These are phyloP conservation scores for Parochlus steinenii DNA, from an alignment of 2,888 invertebrate genomes.

Conservation along the genomic window DNA sequence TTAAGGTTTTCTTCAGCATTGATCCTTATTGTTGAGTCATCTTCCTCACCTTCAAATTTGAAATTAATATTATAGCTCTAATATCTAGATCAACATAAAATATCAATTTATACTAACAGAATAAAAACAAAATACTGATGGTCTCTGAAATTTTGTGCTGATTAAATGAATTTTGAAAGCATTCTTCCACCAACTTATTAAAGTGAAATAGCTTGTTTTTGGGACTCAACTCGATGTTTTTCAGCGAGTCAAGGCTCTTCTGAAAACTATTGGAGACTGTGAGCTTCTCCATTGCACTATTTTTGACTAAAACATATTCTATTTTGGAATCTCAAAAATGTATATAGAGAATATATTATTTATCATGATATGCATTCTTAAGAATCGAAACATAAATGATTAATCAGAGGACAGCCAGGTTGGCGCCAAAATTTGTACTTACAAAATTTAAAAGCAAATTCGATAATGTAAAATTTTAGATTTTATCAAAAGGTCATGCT, in stretches of 20 bases:
- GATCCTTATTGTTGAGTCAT: conserved; percentile 61
- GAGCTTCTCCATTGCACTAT: no score
- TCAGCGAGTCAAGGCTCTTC: conserved; percentile 25
- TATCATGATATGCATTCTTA: no score
- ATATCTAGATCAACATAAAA: conserved; percentile 33
- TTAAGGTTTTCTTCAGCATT: conserved; percentile 70
- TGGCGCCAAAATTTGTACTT: no score
- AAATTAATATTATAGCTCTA: background rate
- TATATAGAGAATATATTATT: no score
- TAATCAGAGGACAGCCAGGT: no score
- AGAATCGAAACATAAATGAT: no score
- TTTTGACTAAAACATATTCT: no score
- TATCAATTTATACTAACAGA: conserved; percentile 54
- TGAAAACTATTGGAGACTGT: conserved; percentile 19
- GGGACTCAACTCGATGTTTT: conserved; percentile 24
- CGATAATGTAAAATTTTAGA: no score
- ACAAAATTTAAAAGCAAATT: no score
- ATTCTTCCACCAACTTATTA: background rate
- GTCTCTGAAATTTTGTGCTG: conserved; percentile 66
- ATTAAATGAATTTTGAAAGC: conserved; percentile 16
- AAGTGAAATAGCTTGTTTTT: background rate
- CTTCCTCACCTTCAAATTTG: conserved; percentile 43
- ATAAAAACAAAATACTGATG: conserved; percentile 49
- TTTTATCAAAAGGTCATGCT: no score
- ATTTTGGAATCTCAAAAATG: no score